A percentile compares a stretch with the other conserved stretches of the same genome.
phyloP scores from a whole-genome alignment of 2,113 vertebrate genomes.

The Anhinga anhinga region DNA sequence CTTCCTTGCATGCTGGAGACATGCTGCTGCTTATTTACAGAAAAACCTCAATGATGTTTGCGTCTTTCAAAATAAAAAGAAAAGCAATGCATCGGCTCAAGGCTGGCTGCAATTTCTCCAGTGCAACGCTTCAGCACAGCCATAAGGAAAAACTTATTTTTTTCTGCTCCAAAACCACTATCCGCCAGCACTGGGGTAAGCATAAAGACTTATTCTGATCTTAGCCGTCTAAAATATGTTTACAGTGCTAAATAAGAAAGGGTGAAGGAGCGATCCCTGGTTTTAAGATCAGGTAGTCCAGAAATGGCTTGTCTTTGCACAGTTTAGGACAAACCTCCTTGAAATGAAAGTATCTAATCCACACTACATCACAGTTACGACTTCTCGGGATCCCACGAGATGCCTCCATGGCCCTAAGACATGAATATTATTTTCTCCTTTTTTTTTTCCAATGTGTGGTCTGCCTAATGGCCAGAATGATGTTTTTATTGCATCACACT shows the following conservation, averaged over 20 bases:
- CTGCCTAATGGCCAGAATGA: background rate
- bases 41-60: background rate
- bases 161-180: background rate
- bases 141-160: background rate
- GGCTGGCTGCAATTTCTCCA: background rate
- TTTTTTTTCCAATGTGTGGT: background rate
- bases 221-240: background rate
- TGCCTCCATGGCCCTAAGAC: background rate
- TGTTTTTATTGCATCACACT: background rate
- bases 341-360: background rate
- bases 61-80: background rate
- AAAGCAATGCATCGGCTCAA: background rate
- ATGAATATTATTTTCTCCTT: background rate
- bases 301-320: background rate
- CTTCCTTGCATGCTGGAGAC: background rate
- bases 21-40: background rate
- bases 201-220: background rate
- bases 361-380: background rate
- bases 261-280: fast-evolving
- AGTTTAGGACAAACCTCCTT: background rate
- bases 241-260: background rate
- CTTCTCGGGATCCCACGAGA: background rate
- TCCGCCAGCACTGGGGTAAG: background rate
- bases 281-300: background rate
- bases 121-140: background rate